Conservation (phyloP, 2,888 invertebrate genomes). For the Campopleginae sp. region DNA sequence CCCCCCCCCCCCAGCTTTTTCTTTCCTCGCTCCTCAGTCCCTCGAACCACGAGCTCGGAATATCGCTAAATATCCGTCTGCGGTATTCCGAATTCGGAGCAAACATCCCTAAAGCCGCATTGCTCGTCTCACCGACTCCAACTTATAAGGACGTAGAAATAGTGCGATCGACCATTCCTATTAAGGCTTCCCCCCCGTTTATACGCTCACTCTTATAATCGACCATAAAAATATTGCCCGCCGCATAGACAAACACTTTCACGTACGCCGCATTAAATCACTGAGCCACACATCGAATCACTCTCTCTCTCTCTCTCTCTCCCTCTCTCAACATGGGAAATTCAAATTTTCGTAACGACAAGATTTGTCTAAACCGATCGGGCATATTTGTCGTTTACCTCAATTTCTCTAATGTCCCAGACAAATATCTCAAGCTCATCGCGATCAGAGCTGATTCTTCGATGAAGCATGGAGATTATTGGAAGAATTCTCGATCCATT, state of each 20-base stretch:
- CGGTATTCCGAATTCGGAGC: constrained; percentile 59
- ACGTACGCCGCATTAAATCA: constrained; percentile 6
- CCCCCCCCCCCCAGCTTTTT: neutral
- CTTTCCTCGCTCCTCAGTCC: neutral
- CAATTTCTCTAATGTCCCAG: too few relatives aligned
- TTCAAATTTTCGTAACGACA: neutral
- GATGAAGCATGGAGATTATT: too few relatives aligned
- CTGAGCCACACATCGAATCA: neutral
- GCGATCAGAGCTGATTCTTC: too few relatives aligned
- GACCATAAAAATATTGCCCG: constrained; percentile 27
- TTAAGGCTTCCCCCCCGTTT: constrained; percentile 42
- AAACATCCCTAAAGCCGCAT: constrained; percentile 45
- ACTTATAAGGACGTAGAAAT: constrained; percentile 61
- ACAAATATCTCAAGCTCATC: too few relatives aligned
- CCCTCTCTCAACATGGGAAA: neutral
- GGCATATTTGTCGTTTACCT: neutral
- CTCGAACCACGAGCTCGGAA: constrained; percentile 28
- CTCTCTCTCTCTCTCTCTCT: too few relatives aligned
- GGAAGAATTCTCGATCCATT: too few relatives aligned
- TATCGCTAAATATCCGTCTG: constrained; percentile 64
- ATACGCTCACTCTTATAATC: neutral
- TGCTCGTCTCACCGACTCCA: constrained; percentile 2
- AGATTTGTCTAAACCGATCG: neutral
- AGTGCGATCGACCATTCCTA: constrained; percentile 57
- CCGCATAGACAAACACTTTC: neutral